Evolutionary conservation across 2,113 vertebrate species (phyloP), one percentile per base, ranked within the genome.

Genomic region (Cairina moschata): DNA sequence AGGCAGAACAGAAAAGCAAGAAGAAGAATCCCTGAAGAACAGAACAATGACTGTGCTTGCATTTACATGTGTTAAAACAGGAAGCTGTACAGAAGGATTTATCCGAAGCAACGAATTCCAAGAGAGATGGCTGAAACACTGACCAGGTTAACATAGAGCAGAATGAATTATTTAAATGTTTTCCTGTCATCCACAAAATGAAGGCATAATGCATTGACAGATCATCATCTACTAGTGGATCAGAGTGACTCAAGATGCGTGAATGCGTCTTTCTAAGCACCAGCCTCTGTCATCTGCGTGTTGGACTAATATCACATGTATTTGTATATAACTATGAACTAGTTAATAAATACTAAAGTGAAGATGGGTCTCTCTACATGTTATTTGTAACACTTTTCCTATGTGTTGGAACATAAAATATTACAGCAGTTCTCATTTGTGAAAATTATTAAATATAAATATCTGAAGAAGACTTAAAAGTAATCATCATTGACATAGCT

Each of bases 1-100:
- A 98, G 78, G 96, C 94, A 46, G 97, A 98, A 96, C 60, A 97
- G 44, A 97, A 90, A 62, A 90, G 25, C 26, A 98, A 98, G 84
- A 98, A 90, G 91, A 94, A 93, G 54, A 89, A 58, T 82, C 10
- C n/a, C 29, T 97, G 90, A 97, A 82, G 80, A 81, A 56, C 17
- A 54, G 38, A 62, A 62, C 29, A 79, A 40, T 40, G 40, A 6
- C 29, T 46, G n/a, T 59, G 34, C 40, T 91, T 91, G 56, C 81
- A 62, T 80, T 65, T 85, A 68, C 34, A 13, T 63, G 42, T 66
- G 62, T 73, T 86, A 56, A 76, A 91, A 40, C 55, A 74, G 26
- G 21, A 62, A 74, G 28, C 62, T 84, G 66, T 55, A 50, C 69
- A 46, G 66, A 67, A 59, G 25, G 54, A 66, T 91, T 89, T 91